Evolutionary conservation across 2,113 vertebrate genomes (phyloP).

Genomic region (Gambusia holbrooki): DNA sequence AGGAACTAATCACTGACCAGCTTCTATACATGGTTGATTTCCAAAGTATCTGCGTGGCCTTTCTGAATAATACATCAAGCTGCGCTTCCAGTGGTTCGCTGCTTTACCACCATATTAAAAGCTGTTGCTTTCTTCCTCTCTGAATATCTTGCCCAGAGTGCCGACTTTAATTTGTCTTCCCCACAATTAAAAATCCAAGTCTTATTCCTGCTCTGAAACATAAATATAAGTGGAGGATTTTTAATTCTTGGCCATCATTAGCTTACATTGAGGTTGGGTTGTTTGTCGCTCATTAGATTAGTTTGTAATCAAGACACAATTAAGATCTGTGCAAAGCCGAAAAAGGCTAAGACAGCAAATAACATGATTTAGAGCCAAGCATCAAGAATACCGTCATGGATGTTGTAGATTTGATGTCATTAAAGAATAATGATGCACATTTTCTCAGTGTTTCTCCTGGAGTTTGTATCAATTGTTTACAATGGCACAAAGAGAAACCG

Average conservation of each 20-base stretch:
- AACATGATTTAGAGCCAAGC: constrained; percentile 23
- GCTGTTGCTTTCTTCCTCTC: constrained; percentile 20
- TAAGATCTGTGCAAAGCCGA: constrained; percentile 52
- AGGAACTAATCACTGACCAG: constrained; percentile 17
- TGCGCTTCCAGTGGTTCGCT: constrained; percentile 13
- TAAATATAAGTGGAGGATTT: background rate
- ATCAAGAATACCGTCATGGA: constrained; percentile 18
- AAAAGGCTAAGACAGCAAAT: constrained; percentile 37
- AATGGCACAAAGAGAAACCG: background rate
- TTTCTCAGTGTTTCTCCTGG: background rate
- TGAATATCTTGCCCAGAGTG: constrained; percentile 7
- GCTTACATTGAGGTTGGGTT: background rate
- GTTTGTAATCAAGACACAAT: constrained; percentile 61
- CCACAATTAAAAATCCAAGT: constrained; percentile 18
- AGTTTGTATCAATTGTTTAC: constrained; percentile 6
- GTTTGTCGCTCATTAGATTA: constrained; percentile 58
- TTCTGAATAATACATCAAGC: constrained; percentile 57
- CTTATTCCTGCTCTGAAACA: background rate
- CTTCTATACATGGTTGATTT: constrained; percentile 26
- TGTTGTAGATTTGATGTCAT: constrained; percentile 8
- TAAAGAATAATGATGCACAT: constrained; percentile 20
- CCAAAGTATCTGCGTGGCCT: constrained; percentile 30
- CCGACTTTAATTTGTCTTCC: constrained; percentile 10
- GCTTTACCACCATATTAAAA: constrained; percentile 12
- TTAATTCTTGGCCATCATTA: background rate